Evolutionary conservation across 2,888 invertebrate species (phyloP).

Genomic region (Brenthis ino): DNA sequence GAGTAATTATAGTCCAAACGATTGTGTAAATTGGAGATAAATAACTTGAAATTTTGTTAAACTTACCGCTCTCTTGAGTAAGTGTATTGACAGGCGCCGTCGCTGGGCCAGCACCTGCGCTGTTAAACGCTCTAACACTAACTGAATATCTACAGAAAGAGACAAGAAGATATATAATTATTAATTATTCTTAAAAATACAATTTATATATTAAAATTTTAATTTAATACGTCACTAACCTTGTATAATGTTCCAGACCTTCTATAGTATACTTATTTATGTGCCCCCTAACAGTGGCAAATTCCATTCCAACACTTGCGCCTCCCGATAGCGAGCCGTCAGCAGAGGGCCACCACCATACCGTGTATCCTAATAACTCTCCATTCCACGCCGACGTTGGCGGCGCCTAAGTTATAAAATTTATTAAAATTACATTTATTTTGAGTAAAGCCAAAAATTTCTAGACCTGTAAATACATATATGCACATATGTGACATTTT

Average conservation of each 20-base stretch:
- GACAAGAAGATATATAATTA: not conserved
- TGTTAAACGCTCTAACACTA: conserved; percentile 92
- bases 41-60: not conserved
- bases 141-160: conserved; percentile 84
- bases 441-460: conserved; percentile 3
- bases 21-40: not conserved
- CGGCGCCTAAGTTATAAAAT: conserved; percentile 79
- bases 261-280: conserved; percentile 87
- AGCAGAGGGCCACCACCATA: conserved; percentile 84
- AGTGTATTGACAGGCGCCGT: conserved; percentile 89
- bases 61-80: conserved; percentile 90
- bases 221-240: conserved; percentile 53
- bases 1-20: too few species aligned
- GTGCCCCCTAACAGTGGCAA: conserved; percentile 87
- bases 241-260: conserved; percentile 90
- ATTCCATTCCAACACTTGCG: conserved; percentile 72
- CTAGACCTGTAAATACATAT: too few species aligned
- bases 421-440: too few species aligned
- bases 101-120: conserved; percentile 91
- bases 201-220: not conserved
- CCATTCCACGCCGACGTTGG: conserved; percentile 88
- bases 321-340: conserved; percentile 68
- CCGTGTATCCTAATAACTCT: conserved; percentile 88
- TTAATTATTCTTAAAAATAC: not conserved
- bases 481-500: too few species aligned